Percentiles rank a stretch among this genome's conserved stretches.
These are phyloP conservation scores for Akabosia matsudoensis DNA, from an alignment of 1,140 invertebrate species.

Conservation along the genomic window DNA sequence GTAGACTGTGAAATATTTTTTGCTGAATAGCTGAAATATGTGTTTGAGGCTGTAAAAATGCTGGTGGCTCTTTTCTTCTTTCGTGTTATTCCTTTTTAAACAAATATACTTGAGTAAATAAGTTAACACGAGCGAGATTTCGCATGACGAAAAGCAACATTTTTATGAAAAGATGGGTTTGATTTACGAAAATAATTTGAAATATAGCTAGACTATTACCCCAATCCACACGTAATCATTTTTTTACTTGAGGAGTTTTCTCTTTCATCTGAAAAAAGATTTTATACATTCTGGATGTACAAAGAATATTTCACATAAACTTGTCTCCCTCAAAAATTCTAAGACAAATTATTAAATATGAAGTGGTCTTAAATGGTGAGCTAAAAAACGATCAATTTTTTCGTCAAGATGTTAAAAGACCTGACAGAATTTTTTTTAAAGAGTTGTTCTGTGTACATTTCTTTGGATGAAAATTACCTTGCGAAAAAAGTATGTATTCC, in stretches of 20 bases:
- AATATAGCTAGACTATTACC: constrained; percentile 17
- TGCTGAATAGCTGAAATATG: no score
- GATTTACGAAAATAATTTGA: constrained; percentile 13
- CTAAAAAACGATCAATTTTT: no score
- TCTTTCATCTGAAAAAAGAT: background rate
- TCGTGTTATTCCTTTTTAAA: background rate
- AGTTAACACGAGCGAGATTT: constrained; percentile 6
- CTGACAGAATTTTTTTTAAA: no score
- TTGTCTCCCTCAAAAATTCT: no score
- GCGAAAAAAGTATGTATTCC: background rate
- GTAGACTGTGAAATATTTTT: background rate
- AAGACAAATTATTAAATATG: no score
- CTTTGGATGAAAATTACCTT: no score
- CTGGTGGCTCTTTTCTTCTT: background rate
- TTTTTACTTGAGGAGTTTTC: no score
- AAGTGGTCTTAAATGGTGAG: no score
- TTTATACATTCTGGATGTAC: no score
- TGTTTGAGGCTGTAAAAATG: background rate
- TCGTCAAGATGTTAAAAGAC: no score
- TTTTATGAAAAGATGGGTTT: background rate
- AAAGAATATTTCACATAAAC: no score
- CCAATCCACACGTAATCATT: background rate
- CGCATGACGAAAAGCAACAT: constrained; percentile 15
- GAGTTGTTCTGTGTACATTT: no score
- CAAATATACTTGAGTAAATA: background rate